Evolutionary conservation across 2,888 invertebrate genomes (phyloP), one percentile per base, ranked within the genome.

Genomic region (Cenopis cana): DNA sequence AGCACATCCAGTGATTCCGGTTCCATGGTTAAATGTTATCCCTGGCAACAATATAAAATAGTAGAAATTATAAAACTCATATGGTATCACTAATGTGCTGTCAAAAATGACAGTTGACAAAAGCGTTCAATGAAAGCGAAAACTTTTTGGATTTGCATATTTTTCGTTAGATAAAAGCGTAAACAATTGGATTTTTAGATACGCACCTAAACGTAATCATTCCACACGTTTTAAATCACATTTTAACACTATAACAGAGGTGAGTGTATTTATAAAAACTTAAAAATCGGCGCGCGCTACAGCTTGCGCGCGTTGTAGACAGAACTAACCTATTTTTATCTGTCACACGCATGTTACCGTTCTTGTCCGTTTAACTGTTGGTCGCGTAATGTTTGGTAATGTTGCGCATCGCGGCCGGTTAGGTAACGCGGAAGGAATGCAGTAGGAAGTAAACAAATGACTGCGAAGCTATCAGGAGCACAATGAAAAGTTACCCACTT

Each of bases 1-100:
- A 97, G 91, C 76, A 97, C 95, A 84, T 86, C 73, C 55, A 93
- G 77, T 62, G 82, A 83, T 72, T 81, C 78, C 11, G 76, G 73
- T 72, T 90, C 87, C 92, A 93, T 93, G 56, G 67, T 79, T 61
- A 55, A 29, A 49, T 60, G 56, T 68, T 64, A 69, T 56, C 24
- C 57, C 50, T 73, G 61, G 55, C 36, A 60, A 74, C 68, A 69
- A 65, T 71, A 77, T 81, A 70, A 65, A 72, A 77, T 81, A 70
- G 70, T 75, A 71, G 52, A 73, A 75, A 75, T 72, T 50, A 70
- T 33, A 54, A 70, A 49, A 17, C 3, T 1, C 6, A 10, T 38
- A 59, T 65, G 61, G 76, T 61, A 75, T 68, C 69, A 60, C 71
- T 68, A 46, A 29, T 46, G 3, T 4, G 2, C 54, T 71, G 52